Evolutionary conservation across 2,113 vertebrate genomes (phyloP).

Genomic region (Melanerpes aurifrons): DNA sequence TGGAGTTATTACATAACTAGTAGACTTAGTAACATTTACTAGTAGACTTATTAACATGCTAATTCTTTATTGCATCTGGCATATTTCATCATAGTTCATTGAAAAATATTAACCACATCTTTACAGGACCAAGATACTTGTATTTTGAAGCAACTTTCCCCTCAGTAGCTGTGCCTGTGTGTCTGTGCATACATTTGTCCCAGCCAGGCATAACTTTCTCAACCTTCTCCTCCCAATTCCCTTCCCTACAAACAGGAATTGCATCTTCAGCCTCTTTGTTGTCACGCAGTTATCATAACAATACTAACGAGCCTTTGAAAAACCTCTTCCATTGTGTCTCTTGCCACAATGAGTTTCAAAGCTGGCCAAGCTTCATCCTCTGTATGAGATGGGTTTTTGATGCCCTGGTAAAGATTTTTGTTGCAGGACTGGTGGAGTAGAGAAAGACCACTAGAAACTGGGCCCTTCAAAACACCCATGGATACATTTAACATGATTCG

Average conservation of each 20-base stretch:
- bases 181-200: not conserved
- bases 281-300: constrained; percentile 3
- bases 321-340: not conserved
- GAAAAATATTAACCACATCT: not conserved
- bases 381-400: not conserved
- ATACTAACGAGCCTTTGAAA: constrained; percentile 14
- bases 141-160: not conserved
- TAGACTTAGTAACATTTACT: too few relatives aligned
- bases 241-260: constrained; percentile 47
- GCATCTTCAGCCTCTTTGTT: constrained; percentile 45
- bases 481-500: not conserved
- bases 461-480: not conserved
- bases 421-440: not conserved
- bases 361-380: not conserved
- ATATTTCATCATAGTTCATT: not conserved
- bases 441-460: not conserved
- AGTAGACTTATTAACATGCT: not conserved
- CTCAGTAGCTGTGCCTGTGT: not conserved
- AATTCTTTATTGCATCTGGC: not conserved
- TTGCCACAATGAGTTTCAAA: not conserved
- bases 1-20: too few relatives aligned
- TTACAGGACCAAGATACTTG: not conserved
- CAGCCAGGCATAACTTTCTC: not conserved
- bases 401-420: not conserved
- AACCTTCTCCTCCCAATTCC: not conserved